These are phyloP conservation scores for Margaritifera margaritifera DNA, from an alignment of 2,888 invertebrate species.

Conservation along the genomic window DNA sequence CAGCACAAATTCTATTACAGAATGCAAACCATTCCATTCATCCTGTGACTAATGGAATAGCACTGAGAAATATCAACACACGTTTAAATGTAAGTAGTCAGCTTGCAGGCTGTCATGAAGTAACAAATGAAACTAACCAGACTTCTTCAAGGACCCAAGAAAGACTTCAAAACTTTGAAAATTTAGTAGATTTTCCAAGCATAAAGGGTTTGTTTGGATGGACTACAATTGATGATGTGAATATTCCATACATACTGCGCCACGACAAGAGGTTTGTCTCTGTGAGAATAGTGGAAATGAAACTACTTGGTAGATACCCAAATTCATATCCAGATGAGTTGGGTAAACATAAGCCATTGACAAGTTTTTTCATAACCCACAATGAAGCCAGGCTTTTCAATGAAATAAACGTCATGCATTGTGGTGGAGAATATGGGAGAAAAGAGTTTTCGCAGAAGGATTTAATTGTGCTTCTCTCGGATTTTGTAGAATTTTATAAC, in stretches of 20 bases:
- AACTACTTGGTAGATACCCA: slow-evolving; percentile 76
- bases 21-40: too few species aligned
- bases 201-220: slow-evolving; percentile 85
- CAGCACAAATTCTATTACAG: too few species aligned
- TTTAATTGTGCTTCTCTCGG: slow-evolving; percentile 88
- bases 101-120: too few species aligned
- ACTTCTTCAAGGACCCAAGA: neutral
- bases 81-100: too few species aligned
- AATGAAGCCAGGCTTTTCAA: slow-evolving; percentile 91
- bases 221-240: slow-evolving; percentile 84
- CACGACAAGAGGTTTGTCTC: slow-evolving; percentile 89
- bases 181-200: slow-evolving; percentile 71
- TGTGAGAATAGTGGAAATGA: slow-evolving; percentile 93
- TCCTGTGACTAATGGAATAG: too few species aligned
- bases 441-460: slow-evolving; percentile 91
- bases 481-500: slow-evolving; percentile 90
- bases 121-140: too few species aligned
- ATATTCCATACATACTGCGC: slow-evolving; percentile 88
- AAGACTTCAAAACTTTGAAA: slow-evolving; percentile 28
- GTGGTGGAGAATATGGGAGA: slow-evolving; percentile 90
- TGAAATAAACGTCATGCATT: slow-evolving; percentile 93
- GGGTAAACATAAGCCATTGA: slow-evolving; percentile 89
- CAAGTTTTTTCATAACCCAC: slow-evolving; percentile 93
- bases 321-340: slow-evolving; percentile 83
- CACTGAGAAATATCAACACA: too few species aligned